Evolutionary conservation across 2,888 invertebrate species (phyloP), one percentile per base, ranked within the genome.

Genomic region (Ectemnius continuus): DNA sequence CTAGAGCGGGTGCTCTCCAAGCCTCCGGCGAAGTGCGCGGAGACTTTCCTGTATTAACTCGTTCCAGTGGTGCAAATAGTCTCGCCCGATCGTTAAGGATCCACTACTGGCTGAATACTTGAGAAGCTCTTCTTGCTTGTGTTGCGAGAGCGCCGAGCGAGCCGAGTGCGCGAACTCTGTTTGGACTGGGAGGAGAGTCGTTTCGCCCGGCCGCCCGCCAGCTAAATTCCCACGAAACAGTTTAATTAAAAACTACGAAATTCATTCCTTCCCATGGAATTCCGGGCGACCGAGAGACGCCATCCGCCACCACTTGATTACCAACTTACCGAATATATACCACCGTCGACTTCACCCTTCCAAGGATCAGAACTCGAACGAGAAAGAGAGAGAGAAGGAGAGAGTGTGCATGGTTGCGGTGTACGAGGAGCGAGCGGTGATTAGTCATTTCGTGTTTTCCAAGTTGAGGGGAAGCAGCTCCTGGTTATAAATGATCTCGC

Each of bases 41-140:
- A 62, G 78, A 77, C 75, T 73, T 69, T 73, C 76, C 74, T 82
- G 85, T 85, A 85, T 88, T 88, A 87, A 86, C 84, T 87, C 86
- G 84, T 85, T 85, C 81, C 80, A 80, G 75, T 74, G 77, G 78
- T 80, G 80, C 80, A 79, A 84, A 84, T 80, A 82, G 76, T 83
- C 84, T 76, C 72, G 70, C 61, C 62, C 69, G 79, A 73, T 85
- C 86, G 84, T 86, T 87, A 85, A 82, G 83, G 80, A 80, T 80
- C 78, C 82, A 79, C 82, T 85, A 80, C 79, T 69, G 73, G 74
- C 76, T 56, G 47, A 57, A 45, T 62, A 67, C 73, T 59, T 61
- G 67, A 73, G 52, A 63, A 58, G 67, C 65, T 75, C 67, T 52
- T 68, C 67, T 28, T 70, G 23, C 59, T 28, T 61, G 16, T 62